Percentiles rank a stretch among this genome's conserved stretches.
These are phyloP conservation scores for Arge pagana DNA, from an alignment of 2,888 invertebrate genomes.

Conservation along the genomic window DNA sequence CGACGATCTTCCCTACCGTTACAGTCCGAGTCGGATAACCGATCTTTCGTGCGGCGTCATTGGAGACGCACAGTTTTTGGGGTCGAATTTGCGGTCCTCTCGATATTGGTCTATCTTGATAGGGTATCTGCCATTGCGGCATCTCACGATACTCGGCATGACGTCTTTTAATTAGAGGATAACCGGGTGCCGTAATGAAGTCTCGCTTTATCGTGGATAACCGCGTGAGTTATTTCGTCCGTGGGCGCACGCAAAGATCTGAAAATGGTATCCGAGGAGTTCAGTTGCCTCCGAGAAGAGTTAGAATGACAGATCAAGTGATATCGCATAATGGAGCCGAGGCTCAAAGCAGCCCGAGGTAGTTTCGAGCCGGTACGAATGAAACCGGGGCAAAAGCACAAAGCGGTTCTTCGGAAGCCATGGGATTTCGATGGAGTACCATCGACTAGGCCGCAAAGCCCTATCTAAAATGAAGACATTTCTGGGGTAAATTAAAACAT, in stretches of 20 bases:
- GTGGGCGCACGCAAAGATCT: constrained; percentile 21
- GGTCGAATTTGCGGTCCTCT: too few species aligned
- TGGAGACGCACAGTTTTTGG: too few species aligned
- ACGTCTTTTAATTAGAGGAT: constrained; percentile 45
- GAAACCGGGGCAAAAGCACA: constrained; percentile 1
- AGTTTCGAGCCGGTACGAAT: constrained; percentile 5
- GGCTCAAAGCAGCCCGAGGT: too few species aligned
- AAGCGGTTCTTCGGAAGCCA: not conserved
- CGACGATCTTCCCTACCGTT: too few species aligned
- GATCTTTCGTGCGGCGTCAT: too few species aligned
- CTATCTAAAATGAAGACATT: constrained; percentile 22
- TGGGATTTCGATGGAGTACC: not conserved
- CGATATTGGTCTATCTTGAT: too few species aligned
- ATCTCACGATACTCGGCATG: constrained; percentile 32
- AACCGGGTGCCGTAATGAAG: constrained; percentile 30
- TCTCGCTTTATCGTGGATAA: constrained; percentile 6
- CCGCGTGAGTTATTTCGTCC: not conserved
- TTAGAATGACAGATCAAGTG: constrained; percentile 41
- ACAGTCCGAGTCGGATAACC: too few species aligned
- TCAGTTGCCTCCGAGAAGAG: constrained; percentile 30
- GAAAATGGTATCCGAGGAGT: constrained; percentile 26
- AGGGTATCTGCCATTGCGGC: constrained; percentile 26
- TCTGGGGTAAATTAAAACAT: constrained; percentile 20
- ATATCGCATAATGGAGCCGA: constrained; percentile 38
- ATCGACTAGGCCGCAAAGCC: too few species aligned